phyloP scores from a whole-genome alignment of 2,797 vertebrate species.

The Denticeps clupeoides region DNA sequence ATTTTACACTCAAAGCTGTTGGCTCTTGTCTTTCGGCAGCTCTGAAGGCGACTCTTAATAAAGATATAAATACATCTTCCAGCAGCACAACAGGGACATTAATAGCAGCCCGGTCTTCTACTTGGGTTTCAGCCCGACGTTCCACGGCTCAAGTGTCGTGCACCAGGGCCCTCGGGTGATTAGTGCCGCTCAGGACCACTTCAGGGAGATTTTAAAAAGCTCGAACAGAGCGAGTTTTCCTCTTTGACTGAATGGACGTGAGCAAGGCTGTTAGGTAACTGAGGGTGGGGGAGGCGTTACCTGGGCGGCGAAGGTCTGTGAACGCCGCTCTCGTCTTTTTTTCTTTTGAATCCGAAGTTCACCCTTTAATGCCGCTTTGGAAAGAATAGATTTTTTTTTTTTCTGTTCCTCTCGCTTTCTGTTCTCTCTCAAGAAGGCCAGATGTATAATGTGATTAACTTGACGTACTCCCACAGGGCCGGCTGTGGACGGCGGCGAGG shows the following conservation, averaged over 20 bases:
- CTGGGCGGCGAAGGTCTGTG: no score
- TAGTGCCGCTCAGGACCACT: no score
- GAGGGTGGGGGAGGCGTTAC: not conserved
- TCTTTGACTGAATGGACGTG: not conserved
- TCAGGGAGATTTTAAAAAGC: no score
- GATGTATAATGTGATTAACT: no score
- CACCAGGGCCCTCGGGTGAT: not conserved
- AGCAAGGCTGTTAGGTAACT: not conserved
- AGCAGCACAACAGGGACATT: slow-evolving; percentile 2
- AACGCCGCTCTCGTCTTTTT: no score
- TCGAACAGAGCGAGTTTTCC: not conserved
- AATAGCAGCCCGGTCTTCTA: not conserved
- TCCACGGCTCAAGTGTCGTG: not conserved
- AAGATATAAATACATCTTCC: slow-evolving; percentile 12
- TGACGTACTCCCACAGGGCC: no score
- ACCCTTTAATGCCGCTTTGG: no score
- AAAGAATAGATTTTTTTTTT: no score
- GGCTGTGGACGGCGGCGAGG: not conserved
- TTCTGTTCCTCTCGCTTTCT: no score
- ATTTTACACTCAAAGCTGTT: slow-evolving; percentile 3
- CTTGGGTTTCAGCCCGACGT: not conserved
- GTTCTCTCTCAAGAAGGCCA: no score
- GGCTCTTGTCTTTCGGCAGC: slow-evolving; percentile 6
- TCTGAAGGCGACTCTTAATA: not conserved
- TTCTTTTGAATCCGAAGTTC: no score